Base-by-base conservation (phyloP, 2,888 invertebrate species). In the Lasioglossum vierecki region DNA sequence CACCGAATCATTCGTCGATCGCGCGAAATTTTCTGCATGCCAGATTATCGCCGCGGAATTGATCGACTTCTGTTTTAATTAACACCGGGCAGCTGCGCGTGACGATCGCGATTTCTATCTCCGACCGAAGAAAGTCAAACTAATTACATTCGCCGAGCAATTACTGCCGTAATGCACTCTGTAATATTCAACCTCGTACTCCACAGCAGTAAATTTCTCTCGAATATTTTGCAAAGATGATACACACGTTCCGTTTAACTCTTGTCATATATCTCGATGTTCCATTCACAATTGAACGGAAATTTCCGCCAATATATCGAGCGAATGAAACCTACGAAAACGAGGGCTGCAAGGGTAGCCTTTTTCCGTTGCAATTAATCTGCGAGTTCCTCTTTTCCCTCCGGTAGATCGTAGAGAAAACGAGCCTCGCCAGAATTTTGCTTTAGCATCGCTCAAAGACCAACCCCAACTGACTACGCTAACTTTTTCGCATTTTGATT, bases 1-100 rank as follows among this genome's bases (percentile, higher is more conserved):
- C 49, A 57, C 41, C 15, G 2, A 80, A 73, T 73, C 44, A 35
- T 53, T 73, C 63, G n/a, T 39, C 44, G n/a, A 79, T 35, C 46
- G 26, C 66, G 8, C 2, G 66, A 35, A 35, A 35, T 66, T 35
- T 18, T 66, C 35, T 5, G 15, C 60, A 26, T 30, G 60, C 30
- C 30, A 15, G 26, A n/a, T 53, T 22, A n/a, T n/a, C 53, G 22
- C 53, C 22, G 60, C 26, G 26, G 60, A 26, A 5, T 5, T 30
- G 13, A 30, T 60, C 30, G 60, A 30, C 30, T 13, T 13, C 5
- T 30, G 26, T 26, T 60, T 60, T 60, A 60, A 60, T 60, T 60
- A 60, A 60, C 26, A 60, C 4, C 26, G 30, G 30, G 13, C 30
- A 13, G 13, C 30, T 30, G 60, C 60, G 60, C 60, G 60, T 30